phyloP scores from a whole-genome alignment of 2,113 vertebrate species.

The Ameiurus melas region DNA sequence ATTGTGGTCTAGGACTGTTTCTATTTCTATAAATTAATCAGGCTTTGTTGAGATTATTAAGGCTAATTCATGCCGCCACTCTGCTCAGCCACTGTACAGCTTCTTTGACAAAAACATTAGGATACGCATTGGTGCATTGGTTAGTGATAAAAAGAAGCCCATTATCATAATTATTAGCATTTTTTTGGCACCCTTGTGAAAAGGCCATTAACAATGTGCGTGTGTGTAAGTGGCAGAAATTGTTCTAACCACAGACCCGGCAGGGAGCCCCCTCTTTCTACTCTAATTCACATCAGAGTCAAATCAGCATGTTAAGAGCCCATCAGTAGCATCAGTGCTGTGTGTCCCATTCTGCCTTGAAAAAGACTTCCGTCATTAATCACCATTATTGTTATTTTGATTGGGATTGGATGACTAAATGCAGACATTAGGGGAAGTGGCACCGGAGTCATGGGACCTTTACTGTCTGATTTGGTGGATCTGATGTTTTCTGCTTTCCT shows the following conservation, averaged over 20 bases:
- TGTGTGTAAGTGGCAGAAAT: conserved; percentile 59
- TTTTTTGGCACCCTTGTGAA: conserved; percentile 55
- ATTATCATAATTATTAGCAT: conserved; percentile 57
- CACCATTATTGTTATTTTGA: conserved; percentile 55
- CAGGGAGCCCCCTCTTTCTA: conserved; percentile 58
- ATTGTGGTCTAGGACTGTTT: conserved; percentile 39
- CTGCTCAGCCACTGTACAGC: conserved; percentile 50
- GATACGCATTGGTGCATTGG: conserved; percentile 55
- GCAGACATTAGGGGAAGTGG: conserved; percentile 52
- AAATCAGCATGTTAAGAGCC: conserved; percentile 61
- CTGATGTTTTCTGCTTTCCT: not conserved
- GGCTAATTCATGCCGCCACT: conserved; percentile 52
- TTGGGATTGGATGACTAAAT: conserved; percentile 57
- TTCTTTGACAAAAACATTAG: conserved; percentile 54
- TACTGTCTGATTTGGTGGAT: conserved; percentile 45
- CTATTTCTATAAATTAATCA: conserved; percentile 49
- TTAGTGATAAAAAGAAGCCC: conserved; percentile 58
- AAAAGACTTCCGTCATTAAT: conserved; percentile 55
- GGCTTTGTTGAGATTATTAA: conserved; percentile 54
- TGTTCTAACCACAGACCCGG: conserved; percentile 59
- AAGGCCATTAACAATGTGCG: conserved; percentile 54
- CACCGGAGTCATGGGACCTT: conserved; percentile 22
- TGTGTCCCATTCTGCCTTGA: conserved; percentile 52
- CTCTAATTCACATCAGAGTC: conserved; percentile 64
- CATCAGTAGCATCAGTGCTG: conserved; percentile 54